phyloP scores from a whole-genome alignment of 2,888 invertebrate genomes.

The Ferrisia virgata region DNA sequence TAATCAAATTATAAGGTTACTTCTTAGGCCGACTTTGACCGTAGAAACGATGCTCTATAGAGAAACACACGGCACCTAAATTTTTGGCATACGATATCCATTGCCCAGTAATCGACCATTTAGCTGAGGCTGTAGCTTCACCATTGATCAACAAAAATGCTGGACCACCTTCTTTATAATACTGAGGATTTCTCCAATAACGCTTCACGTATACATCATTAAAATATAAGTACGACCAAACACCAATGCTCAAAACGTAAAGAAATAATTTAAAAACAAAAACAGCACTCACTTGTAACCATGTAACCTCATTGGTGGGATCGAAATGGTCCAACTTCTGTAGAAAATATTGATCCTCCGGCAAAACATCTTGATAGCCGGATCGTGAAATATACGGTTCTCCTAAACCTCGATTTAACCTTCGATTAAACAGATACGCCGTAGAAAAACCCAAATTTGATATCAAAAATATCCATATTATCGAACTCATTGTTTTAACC shows the following conservation, averaged over 20 bases:
- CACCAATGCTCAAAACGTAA: no score
- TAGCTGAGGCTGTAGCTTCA: conserved; percentile 77
- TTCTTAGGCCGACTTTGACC: conserved; percentile 84
- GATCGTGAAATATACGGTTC: not conserved
- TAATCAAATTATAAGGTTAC: conserved; percentile 59
- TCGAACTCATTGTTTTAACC: not conserved
- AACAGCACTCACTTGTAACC: conserved; percentile 72
- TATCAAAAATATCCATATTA: not conserved
- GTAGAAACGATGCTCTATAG: conserved; percentile 90
- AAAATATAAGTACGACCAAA: no score
- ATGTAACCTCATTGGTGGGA: conserved; percentile 65
- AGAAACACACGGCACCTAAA: conserved; percentile 78
- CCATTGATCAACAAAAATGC: conserved; percentile 93
- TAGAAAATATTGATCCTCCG: conserved; percentile 68
- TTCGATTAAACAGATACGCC: not conserved
- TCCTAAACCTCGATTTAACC: not conserved
- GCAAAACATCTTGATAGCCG: not conserved
- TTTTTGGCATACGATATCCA: conserved; percentile 81
- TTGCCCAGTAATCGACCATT: conserved; percentile 84
- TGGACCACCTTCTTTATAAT: conserved; percentile 61
- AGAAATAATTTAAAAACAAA: no score
- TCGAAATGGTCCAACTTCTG: conserved; percentile 83
- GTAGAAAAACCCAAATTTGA: not conserved
- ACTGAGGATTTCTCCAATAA: conserved; percentile 49
- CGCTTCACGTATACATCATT: conserved; percentile 47